Evolutionary conservation across 2,797 vertebrate genomes (phyloP).

Genomic region (Prionace glauca): DNA sequence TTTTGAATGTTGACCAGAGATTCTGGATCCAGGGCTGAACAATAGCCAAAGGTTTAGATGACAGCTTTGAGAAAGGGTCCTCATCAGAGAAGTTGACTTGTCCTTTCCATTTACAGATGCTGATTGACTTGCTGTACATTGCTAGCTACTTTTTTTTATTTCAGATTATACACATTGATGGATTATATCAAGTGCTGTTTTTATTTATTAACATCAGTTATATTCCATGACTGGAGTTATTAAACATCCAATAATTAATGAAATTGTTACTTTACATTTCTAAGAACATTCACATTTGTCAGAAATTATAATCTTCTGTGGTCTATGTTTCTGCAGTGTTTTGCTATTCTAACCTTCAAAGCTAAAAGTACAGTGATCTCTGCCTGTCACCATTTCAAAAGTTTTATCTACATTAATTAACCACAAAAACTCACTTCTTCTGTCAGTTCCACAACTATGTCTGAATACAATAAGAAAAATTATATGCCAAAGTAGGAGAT

Average conservation of each 20-base stretch:
- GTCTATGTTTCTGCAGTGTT: neutral
- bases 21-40: neutral
- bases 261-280: neutral
- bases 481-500: neutral
- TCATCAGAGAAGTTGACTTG: neutral
- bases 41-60: neutral
- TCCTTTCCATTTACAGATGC: neutral
- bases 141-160: neutral
- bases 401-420: neutral
- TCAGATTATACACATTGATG: neutral
- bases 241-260: neutral
- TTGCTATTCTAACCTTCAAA: neutral
- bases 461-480: neutral
- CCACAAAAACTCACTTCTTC: neutral
- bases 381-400: neutral
- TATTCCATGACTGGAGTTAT: neutral
- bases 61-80: neutral
- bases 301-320: too few relatives aligned
- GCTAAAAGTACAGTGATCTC: neutral
- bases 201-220: neutral
- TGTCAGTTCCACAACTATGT: neutral
- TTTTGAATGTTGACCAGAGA: neutral
- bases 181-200: neutral
- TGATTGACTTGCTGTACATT: neutral
- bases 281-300: neutral